Evolutionary conservation across 2,888 invertebrate species (phyloP).

Genomic region (Quadroppia sp.): DNA sequence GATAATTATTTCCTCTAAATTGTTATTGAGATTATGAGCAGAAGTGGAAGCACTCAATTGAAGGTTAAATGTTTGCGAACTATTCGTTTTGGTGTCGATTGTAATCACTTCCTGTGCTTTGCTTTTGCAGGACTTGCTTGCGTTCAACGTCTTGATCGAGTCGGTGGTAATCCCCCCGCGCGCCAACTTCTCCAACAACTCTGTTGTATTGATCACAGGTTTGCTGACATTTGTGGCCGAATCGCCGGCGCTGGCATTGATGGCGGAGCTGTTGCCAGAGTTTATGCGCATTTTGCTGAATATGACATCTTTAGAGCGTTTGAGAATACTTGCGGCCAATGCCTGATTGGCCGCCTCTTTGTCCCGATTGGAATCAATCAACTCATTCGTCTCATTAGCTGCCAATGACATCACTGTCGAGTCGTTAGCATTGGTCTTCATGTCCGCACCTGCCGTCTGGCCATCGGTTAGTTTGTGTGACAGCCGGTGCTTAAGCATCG

Average conservation of each 20-base stretch:
- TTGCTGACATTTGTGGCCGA: background rate
- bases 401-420: background rate
- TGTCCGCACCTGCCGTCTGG: background rate
- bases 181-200: constrained; percentile 30
- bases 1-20: constrained; percentile 22
- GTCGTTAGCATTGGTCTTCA: background rate
- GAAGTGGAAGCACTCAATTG: constrained; percentile 24
- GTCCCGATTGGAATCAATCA: background rate
- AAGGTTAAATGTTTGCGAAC: background rate
- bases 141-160: background rate
- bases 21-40: background rate
- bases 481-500: constrained; percentile 44
- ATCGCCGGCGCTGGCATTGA: background rate
- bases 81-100: constrained; percentile 14
- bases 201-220: constrained; percentile 25
- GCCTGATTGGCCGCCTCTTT: constrained; percentile 18
- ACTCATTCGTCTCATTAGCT: background rate
- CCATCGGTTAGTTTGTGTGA: constrained; percentile 39
- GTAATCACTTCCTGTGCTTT: constrained; percentile 17
- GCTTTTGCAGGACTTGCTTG: background rate
- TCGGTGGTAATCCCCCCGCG: constrained; percentile 12
- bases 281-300: constrained; percentile 20
- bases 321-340: background rate
- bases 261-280: background rate
- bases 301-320: constrained; percentile 13